phyloP scores from a whole-genome alignment of 2,797 vertebrate species.

The Amazona finschi region DNA sequence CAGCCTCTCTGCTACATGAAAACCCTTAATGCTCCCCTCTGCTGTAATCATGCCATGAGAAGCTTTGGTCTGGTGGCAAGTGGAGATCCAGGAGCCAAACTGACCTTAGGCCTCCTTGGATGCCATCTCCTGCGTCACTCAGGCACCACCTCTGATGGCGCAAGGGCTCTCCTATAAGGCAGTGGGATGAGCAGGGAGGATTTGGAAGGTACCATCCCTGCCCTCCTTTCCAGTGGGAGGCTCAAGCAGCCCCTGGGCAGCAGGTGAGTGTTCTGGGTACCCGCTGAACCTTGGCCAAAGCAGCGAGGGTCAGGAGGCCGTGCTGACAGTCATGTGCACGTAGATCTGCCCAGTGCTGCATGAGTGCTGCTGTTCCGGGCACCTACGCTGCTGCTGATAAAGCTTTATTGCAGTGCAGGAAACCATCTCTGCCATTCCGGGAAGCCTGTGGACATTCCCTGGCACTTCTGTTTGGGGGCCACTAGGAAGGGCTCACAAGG shows the following conservation, averaged over 20 bases:
- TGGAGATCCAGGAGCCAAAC: not conserved
- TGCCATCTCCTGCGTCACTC: rapidly evolving
- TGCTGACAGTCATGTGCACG: not conserved
- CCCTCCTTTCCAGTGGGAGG: not conserved
- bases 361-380: not conserved
- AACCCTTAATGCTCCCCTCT: not conserved
- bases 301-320: rapidly evolving
- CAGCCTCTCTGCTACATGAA: not conserved
- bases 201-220: not conserved
- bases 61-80: not conserved
- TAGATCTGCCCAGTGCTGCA: rapidly evolving
- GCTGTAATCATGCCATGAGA: not conserved
- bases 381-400: not conserved
- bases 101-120: not conserved
- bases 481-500: not conserved
- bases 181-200: not conserved
- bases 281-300: not conserved
- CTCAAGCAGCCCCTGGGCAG: not conserved
- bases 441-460: not conserved
- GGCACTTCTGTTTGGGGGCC: not conserved
- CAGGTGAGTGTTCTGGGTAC: not conserved
- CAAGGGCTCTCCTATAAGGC: not conserved
- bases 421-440: not conserved
- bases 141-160: not conserved
- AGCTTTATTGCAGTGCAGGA: not conserved